These are phyloP conservation scores for Pinna nobilis DNA, from an alignment of 1,140 invertebrate genomes.

Conservation along the genomic window DNA sequence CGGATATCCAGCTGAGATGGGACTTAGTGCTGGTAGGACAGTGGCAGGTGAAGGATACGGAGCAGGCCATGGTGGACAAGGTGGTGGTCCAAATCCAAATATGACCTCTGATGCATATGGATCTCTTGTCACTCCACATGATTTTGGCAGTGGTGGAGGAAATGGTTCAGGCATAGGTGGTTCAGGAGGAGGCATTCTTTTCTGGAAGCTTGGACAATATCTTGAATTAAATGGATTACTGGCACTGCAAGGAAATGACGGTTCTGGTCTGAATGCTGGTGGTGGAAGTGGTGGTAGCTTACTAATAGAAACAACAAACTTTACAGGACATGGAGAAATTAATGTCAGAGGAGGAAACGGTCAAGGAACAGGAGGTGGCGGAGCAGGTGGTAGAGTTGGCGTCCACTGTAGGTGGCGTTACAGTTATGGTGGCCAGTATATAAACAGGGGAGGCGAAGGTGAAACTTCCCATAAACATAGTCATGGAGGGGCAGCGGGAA, in stretches of 20 bases:
- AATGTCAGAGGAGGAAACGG: slow-evolving; percentile 53
- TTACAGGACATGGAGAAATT: slow-evolving; percentile 64
- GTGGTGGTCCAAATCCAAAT: slow-evolving; percentile 47
- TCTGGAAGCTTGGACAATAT: slow-evolving; percentile 56
- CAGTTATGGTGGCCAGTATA: slow-evolving; percentile 59
- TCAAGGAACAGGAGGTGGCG: slow-evolving; percentile 50
- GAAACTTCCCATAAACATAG: slow-evolving; percentile 23
- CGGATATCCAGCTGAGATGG: slow-evolving; percentile 49
- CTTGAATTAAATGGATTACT: slow-evolving; percentile 62
- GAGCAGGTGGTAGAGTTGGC: slow-evolving; percentile 58
- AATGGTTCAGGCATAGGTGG: slow-evolving; percentile 59
- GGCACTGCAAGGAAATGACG: slow-evolving; percentile 52
- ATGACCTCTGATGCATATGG: slow-evolving; percentile 49
- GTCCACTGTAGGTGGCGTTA: slow-evolving; percentile 63
- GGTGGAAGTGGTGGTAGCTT: slow-evolving; percentile 64
- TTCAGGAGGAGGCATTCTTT: slow-evolving; percentile 56
- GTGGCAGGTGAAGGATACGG: slow-evolving; percentile 53
- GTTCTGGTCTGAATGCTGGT: slow-evolving; percentile 49
- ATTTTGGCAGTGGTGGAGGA: slow-evolving; percentile 61
- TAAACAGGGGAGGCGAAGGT: slow-evolving; percentile 56
- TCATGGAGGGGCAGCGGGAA: slow-evolving; percentile 60
- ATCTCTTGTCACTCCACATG: slow-evolving; percentile 50
- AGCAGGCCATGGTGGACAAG: slow-evolving; percentile 61
- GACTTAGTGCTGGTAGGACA: slow-evolving; percentile 52
- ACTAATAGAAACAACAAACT: slow-evolving; percentile 59